These are phyloP conservation scores for Iguana delicatissima DNA, from an alignment of 2,797 vertebrate genomes.

Conservation along the genomic window DNA sequence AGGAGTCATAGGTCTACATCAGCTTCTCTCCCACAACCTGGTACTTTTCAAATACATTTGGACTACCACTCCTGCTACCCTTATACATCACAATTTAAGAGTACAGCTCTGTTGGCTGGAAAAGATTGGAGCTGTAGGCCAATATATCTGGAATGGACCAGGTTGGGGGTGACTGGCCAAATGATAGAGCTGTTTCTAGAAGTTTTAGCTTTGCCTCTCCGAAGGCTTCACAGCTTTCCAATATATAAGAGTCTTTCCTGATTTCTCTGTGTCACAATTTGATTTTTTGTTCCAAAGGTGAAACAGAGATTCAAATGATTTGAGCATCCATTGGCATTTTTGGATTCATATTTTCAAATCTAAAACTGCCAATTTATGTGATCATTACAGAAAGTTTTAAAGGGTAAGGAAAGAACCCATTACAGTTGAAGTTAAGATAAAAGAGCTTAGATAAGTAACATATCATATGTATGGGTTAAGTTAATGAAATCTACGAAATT, in stretches of 20 bases:
- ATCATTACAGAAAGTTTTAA: background rate
- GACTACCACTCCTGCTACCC: background rate
- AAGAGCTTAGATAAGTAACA: slow-evolving; percentile 7
- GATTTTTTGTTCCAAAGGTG: background rate
- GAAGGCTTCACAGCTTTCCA: slow-evolving; percentile 31
- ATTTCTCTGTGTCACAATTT: background rate
- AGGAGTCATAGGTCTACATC: slow-evolving; percentile 45
- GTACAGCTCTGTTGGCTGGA: too few species aligned
- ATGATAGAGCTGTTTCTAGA: slow-evolving; percentile 58
- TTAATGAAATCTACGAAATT: background rate
- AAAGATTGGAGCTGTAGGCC: background rate
- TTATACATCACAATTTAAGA: background rate
- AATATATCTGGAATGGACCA: background rate
- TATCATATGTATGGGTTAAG: background rate
- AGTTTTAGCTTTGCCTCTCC: slow-evolving; percentile 41
- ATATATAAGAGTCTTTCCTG: background rate
- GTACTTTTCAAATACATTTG: background rate
- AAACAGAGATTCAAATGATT: background rate
- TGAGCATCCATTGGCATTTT: background rate
- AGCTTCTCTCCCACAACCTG: too few species aligned
- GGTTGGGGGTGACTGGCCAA: background rate
- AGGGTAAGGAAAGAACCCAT: background rate
- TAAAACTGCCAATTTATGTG: background rate
- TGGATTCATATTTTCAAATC: background rate
- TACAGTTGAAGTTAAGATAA: background rate